Base-by-base conservation (phyloP, 2,113 vertebrate genomes). In the Notothenia rossii region DNA sequence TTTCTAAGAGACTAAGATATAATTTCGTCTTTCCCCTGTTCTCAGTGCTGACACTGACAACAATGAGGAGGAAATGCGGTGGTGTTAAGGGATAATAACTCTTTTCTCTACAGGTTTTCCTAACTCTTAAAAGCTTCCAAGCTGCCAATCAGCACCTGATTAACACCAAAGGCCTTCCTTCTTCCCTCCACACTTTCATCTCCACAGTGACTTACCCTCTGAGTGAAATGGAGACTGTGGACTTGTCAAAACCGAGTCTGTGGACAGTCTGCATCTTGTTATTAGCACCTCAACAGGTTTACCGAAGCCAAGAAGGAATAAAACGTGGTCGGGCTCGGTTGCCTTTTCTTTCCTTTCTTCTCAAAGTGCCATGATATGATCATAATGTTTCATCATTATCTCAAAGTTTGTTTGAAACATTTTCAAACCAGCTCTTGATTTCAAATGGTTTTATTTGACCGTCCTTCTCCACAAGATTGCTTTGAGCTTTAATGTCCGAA, bases 81-180 rank as follows among this genome's bases (percentile, higher is more conserved):
- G 54, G 64, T 75, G 73, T 79, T 62, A 33, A 51, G 56, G 76
- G 62, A 88, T 89, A 85, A 84, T 74, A 56, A 66, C 64, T 69
- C 29, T 82, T 83, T 86, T 81, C 68, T 81, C 65, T 67, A 25
- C 72, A 55, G 55, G 59, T 81, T 86, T 79, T 68, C 72, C 66
- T 67, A 71, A 59, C 51, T 74, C 61, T 75, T 82, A 84, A 87
- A 80, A 69, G 83, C 78, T 89, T 86, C 88, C 80, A 82, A 82
- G 85, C 69, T 85, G 81, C 85, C 87, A 93, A 80, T 93, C 90
- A 93, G 84, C 87, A 89, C 82, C 72, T 88, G 87, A 93, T 91
- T 90, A 91, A 90, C 87, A 90, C 87, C 89, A 89, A 86, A 91
- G 72, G 45, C 77, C 71, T 77, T 60, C 61, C 48, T 59, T 75